phyloP scores from a whole-genome alignment of 2,888 invertebrate species.

The Agonopterix alstromeriana region DNA sequence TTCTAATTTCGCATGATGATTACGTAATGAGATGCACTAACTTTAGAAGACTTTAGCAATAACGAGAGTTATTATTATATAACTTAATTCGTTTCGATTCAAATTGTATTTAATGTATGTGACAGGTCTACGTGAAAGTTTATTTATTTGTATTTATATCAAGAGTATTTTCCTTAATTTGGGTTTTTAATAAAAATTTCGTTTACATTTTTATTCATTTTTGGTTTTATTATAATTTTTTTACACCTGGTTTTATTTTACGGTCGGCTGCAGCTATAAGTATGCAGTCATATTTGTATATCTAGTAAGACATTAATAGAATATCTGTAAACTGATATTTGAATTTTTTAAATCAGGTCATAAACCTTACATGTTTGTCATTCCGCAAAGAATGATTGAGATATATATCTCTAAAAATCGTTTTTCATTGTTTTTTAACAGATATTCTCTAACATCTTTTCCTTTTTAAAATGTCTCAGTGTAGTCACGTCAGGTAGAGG shows the following conservation, averaged over 20 bases:
- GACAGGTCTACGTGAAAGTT: no score
- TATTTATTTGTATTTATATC: no score
- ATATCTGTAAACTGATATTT: no score
- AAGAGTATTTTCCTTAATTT: no score
- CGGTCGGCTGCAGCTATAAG: background rate
- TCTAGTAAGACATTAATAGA: background rate
- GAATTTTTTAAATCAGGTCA: no score
- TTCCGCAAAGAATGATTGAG: background rate
- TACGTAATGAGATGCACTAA: background rate
- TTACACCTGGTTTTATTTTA: background rate
- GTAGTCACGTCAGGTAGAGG: background rate
- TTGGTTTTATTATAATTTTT: no score
- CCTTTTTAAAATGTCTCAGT: background rate
- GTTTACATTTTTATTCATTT: no score
- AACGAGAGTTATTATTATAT: background rate
- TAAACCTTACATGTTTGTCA: no score
- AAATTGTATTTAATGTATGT: no score
- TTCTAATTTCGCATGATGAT: background rate
- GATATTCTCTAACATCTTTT: background rate
- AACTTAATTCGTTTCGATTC: background rate
- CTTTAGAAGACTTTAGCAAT: background rate
- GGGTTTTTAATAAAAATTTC: no score
- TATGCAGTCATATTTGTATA: background rate
- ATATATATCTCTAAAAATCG: no score
- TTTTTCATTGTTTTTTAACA: no score